A percentile compares a stretch with the other conserved stretches of the same genome.
phyloP scores from a whole-genome alignment of 2,888 invertebrate genomes.

The Meiosimyza platycephala region DNA sequence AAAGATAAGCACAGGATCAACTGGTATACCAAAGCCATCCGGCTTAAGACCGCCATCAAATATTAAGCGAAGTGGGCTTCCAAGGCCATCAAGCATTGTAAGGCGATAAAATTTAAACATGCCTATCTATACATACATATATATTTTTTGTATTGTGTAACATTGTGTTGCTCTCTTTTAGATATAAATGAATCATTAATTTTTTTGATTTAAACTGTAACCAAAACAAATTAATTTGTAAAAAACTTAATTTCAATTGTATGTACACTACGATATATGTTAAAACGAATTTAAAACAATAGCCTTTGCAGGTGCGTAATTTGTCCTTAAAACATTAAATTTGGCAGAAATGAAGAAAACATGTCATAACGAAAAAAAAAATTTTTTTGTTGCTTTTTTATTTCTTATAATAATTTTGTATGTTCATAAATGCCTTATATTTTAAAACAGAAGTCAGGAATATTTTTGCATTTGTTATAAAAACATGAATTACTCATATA shows the following conservation, averaged over 20 bases:
- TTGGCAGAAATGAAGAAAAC: not conserved
- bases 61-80: slow-evolving; percentile 64
- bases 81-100: slow-evolving; percentile 59
- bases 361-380: not conserved
- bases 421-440: slow-evolving; percentile 27
- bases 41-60: slow-evolving; percentile 61
- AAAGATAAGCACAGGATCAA: slow-evolving; percentile 57
- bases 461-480: slow-evolving; percentile 12
- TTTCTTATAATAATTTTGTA: not conserved
- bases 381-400: not conserved
- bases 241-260: slow-evolving; percentile 25
- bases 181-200: slow-evolving; percentile 7
- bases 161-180: slow-evolving; percentile 9
- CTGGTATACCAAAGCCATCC: slow-evolving; percentile 64
- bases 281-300: slow-evolving; percentile 4
- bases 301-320: slow-evolving; percentile 9
- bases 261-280: slow-evolving; percentile 5
- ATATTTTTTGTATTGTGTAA: slow-evolving; percentile 14
- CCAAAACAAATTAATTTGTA: slow-evolving; percentile 29
- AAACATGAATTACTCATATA: not conserved
- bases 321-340: slow-evolving; percentile 3
- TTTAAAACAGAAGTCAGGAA: slow-evolving; percentile 22
- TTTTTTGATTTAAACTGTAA: slow-evolving; percentile 20
- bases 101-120: slow-evolving; percentile 53
- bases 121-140: not conserved